Conservation (phyloP, 2,797 vertebrate genomes). For the Girardinus metallicus region DNA sequence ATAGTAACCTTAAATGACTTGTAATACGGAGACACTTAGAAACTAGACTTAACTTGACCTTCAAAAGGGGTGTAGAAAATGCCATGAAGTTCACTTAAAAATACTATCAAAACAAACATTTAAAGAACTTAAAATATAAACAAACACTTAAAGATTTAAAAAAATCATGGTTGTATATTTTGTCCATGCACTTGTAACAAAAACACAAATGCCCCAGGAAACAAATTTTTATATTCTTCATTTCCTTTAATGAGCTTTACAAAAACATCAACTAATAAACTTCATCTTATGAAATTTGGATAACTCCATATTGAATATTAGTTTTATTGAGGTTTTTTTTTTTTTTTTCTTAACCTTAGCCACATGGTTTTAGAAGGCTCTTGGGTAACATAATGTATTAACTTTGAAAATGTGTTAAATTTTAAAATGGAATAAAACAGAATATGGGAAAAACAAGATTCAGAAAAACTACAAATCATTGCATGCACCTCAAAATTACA, state of each 20-base stretch:
- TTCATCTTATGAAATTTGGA: background rate
- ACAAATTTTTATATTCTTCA: background rate
- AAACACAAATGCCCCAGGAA: background rate
- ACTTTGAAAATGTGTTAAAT: background rate
- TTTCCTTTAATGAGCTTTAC: background rate
- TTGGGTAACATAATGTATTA: background rate
- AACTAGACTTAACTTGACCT: no score
- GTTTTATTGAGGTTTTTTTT: no score
- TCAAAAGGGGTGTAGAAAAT: no score
- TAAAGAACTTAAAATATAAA: no score
- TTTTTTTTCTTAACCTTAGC: background rate
- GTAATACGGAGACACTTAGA: no score
- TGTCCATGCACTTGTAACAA: background rate
- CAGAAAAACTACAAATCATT: background rate
- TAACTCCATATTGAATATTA: background rate
- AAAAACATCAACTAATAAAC: background rate
- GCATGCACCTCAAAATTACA: background rate
- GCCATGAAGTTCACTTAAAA: no score
- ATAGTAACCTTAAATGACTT: no score
- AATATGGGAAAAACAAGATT: background rate
- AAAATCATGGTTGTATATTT: background rate
- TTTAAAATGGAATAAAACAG: background rate
- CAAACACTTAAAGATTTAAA: background rate
- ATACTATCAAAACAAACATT: no score
- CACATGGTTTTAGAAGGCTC: background rate